phyloP scores from a whole-genome alignment of 2,888 invertebrate genomes.

The Ochropleura plecta region DNA sequence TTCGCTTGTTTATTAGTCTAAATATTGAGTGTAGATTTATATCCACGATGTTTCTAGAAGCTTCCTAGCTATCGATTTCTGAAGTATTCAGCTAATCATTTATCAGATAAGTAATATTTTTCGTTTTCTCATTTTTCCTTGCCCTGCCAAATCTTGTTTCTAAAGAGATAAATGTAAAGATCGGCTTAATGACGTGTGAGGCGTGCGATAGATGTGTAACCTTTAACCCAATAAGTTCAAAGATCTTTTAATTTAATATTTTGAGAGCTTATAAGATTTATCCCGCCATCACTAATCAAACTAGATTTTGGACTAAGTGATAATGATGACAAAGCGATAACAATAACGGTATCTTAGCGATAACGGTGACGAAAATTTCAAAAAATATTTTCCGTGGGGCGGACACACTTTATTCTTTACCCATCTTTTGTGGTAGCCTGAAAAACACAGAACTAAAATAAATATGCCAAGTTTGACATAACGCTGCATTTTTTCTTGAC shows the following conservation, averaged over 20 bases:
- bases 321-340: no score
- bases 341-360: no score
- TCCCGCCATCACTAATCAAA: not conserved
- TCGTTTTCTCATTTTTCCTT: not conserved
- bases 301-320: no score
- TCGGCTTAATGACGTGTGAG: slow-evolving; percentile 20
- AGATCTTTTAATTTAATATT: not conserved
- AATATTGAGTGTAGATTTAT: slow-evolving; percentile 32
- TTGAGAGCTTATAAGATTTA: not conserved
- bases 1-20: slow-evolving; percentile 32
- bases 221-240: not conserved
- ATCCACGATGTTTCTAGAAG: slow-evolving; percentile 23
- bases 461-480: no score
- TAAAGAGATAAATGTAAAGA: not conserved
- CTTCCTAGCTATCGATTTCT: not conserved
- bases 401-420: no score
- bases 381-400: no score
- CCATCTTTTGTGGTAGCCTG: no score
- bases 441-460: no score
- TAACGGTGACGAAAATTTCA: no score
- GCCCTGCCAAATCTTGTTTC: not conserved
- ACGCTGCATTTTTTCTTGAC: no score
- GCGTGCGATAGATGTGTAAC: not conserved
- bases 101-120: not conserved
- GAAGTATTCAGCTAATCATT: not conserved